These are phyloP conservation scores for Octodon degus DNA, from an alignment of 2,113 vertebrate genomes.

Conservation along the genomic window DNA sequence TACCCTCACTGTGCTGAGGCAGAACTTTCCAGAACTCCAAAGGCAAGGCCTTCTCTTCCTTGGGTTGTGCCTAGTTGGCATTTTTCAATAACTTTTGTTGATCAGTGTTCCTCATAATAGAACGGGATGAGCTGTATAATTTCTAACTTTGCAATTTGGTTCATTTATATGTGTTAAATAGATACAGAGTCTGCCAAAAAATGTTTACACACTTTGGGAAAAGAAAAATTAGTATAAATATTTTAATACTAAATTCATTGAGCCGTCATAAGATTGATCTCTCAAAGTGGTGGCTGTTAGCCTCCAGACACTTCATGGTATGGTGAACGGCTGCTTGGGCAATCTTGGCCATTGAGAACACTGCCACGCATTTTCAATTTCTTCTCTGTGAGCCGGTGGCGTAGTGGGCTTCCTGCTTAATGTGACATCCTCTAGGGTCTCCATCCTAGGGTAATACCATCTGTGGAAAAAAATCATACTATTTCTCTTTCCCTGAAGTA, in stretches of 20 bases:
- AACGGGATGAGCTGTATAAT: too few relatives aligned
- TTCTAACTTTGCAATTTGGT: background rate
- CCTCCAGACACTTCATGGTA: background rate
- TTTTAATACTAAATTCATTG: background rate
- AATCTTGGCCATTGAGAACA: background rate
- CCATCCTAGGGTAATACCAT: background rate
- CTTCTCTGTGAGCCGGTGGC: background rate
- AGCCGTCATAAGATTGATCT: background rate
- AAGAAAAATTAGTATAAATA: background rate
- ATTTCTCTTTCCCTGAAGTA: background rate
- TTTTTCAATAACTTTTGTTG: background rate
- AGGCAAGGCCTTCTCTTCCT: background rate
- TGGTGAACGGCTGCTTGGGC: background rate
- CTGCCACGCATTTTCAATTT: background rate
- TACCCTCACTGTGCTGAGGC: rapidly evolving
- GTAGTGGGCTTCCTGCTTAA: background rate
- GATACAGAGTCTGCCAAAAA: background rate
- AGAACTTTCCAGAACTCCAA: background rate
- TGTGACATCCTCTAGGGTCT: background rate
- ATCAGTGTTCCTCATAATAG: background rate
- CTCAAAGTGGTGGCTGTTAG: background rate
- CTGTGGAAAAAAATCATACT: background rate
- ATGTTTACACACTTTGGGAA: background rate
- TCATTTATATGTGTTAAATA: background rate
- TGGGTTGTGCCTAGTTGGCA: background rate